Evolutionary conservation across 2,797 vertebrate species (phyloP).

Genomic region (Prionace glauca): DNA sequence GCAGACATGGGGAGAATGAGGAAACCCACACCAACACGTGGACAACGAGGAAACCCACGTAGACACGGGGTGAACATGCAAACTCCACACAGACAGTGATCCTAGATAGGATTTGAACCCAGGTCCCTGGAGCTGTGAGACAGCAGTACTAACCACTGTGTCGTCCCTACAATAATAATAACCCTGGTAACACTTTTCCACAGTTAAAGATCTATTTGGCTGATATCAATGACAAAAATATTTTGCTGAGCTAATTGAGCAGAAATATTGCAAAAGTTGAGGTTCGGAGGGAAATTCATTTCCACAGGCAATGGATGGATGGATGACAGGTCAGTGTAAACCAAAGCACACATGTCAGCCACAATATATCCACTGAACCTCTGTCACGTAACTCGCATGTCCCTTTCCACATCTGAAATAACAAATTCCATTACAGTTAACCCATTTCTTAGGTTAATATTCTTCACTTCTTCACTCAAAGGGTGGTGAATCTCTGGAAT

Average conservation of each 20-base stretch:
- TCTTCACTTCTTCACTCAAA: too few species aligned
- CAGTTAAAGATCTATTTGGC: neutral
- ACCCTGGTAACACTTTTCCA: neutral
- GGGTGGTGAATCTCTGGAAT: too few species aligned
- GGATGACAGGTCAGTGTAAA: neutral
- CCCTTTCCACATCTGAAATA: neutral
- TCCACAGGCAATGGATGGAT: neutral
- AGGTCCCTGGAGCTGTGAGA: too few species aligned
- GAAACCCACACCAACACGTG: too few species aligned
- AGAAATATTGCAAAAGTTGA: neutral
- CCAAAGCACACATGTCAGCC: neutral
- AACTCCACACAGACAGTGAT: too few species aligned
- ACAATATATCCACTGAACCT: neutral
- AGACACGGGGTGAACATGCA: too few species aligned
- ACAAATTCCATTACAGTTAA: neutral
- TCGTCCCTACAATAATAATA: neutral
- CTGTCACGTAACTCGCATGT: neutral
- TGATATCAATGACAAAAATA: neutral
- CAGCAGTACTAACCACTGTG: too few species aligned
- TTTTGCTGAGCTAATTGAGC: neutral
- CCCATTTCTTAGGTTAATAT: neutral
- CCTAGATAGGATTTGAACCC: too few species aligned
- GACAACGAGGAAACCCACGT: too few species aligned
- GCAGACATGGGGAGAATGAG: too few species aligned
- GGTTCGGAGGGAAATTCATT: neutral